phyloP scores from a whole-genome alignment of 2,888 invertebrate species.

The Mimas tiliae region DNA sequence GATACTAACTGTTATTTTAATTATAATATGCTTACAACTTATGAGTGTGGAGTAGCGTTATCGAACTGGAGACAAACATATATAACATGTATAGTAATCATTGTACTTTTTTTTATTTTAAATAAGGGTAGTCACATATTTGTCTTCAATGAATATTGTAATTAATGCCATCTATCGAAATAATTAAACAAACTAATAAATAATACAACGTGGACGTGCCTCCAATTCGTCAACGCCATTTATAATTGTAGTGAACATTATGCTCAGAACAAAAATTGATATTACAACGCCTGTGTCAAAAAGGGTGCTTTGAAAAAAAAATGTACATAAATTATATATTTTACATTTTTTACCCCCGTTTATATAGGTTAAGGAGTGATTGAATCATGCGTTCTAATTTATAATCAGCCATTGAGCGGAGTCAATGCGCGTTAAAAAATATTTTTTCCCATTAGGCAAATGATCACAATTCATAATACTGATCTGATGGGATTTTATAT shows the following conservation, averaged over 20 bases:
- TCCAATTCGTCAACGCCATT: constrained; percentile 22
- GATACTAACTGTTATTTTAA: constrained; percentile 60
- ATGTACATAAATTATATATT: constrained; percentile 69
- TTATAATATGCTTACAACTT: constrained; percentile 59
- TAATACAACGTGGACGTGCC: background rate
- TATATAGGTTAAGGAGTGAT: constrained; percentile 64
- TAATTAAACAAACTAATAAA: background rate
- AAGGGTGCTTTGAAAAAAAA: constrained; percentile 74
- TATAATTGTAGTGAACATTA: constrained; percentile 34
- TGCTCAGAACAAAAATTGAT: constrained; percentile 65
- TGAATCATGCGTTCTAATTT: constrained; percentile 42
- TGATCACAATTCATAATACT: constrained; percentile 13
- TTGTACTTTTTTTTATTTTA: no score
- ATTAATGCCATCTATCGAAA: background rate
- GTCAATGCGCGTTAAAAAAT: constrained; percentile 40
- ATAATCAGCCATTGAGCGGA: constrained; percentile 29
- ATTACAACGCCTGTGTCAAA: constrained; percentile 72
- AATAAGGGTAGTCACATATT: background rate
- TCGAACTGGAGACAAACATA: constrained; percentile 34
- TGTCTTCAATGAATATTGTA: constrained; percentile 11
- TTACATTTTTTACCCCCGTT: constrained; percentile 62
- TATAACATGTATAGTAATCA: background rate
- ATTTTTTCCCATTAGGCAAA: constrained; percentile 30
- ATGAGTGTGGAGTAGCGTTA: constrained; percentile 47
- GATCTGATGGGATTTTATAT: constrained; percentile 20